Conservation (phyloP, 2,113 vertebrate species). For the Scalopus aquaticus region DNA sequence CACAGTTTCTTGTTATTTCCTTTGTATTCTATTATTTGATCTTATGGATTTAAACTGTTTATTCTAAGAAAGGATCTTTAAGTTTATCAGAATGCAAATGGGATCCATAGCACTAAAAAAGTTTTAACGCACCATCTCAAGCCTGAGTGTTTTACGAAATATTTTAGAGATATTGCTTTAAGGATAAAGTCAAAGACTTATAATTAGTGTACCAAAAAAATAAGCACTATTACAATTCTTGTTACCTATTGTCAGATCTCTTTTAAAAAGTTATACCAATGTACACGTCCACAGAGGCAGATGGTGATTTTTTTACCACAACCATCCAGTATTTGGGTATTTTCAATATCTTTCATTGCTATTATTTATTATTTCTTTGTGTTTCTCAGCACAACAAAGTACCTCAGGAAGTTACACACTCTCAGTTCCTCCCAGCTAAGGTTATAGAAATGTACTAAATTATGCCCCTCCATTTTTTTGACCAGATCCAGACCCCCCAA, state of each 20-base stretch:
- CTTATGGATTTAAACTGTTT: constrained; percentile 21
- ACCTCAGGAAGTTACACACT: background rate
- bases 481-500: background rate
- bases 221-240: background rate
- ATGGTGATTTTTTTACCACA: background rate
- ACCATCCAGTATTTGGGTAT: background rate
- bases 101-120: background rate
- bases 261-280: background rate
- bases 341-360: background rate
- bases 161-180: constrained; percentile 35
- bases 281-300: background rate
- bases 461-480: background rate
- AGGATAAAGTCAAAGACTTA: background rate
- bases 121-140: background rate
- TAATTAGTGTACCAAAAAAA: background rate
- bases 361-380: background rate
- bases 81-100: constrained; percentile 31
- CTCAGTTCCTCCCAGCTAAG: background rate
- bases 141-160: constrained; percentile 2
- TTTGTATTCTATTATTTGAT: background rate
- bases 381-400: background rate
- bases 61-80: background rate
- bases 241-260: background rate
- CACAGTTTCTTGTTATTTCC: background rate
- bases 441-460: background rate